Evolutionary conservation across 2,113 vertebrate genomes (phyloP).

Genomic region (Erythrocebus patas): DNA sequence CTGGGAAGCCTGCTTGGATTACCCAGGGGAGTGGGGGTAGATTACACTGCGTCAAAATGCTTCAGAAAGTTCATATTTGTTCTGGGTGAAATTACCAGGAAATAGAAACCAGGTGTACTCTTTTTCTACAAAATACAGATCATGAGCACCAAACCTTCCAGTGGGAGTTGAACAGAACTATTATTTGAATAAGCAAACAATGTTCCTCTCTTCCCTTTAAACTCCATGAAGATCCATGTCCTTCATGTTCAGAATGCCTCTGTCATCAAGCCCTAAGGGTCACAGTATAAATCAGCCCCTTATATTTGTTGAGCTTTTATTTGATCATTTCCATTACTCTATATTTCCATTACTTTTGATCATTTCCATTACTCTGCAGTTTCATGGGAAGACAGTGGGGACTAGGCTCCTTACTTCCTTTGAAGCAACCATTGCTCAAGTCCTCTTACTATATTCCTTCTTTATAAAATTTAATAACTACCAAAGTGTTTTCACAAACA

Average conservation of each 20-base stretch:
- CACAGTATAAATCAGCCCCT: background rate
- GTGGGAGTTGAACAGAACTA: background rate
- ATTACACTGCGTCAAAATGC: background rate
- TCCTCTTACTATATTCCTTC: background rate
- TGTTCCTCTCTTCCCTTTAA: background rate
- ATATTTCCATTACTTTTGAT: background rate
- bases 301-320: background rate
- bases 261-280: background rate
- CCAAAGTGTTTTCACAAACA: background rate
- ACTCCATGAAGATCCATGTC: background rate
- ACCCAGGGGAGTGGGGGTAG: no score
- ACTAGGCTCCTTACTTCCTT: background rate
- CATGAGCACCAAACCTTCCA: background rate
- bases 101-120: background rate
- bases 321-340: background rate
- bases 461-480: background rate
- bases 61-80: background rate
- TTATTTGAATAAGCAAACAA: background rate
- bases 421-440: background rate
- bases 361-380: background rate
- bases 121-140: background rate
- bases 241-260: background rate
- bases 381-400: background rate
- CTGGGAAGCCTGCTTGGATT: background rate
- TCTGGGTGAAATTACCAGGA: background rate